Evolutionary conservation across 2,113 vertebrate species (phyloP).

Genomic region (Gymnobelideus leadbeateri): DNA sequence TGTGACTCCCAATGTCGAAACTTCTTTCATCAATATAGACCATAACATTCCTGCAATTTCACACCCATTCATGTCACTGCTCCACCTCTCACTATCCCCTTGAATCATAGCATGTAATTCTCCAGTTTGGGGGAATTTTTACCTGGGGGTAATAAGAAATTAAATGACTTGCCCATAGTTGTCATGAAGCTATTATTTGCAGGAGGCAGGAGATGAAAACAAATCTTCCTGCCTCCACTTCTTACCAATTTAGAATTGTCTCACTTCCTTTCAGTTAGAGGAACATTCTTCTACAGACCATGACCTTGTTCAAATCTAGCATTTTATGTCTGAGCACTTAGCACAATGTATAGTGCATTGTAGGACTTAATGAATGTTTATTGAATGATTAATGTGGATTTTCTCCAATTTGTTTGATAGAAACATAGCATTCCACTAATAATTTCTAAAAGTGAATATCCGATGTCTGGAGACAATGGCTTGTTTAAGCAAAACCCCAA

Average conservation of each 20-base stretch:
- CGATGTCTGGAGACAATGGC: not conserved
- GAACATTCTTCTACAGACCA: not conserved
- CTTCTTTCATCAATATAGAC: not conserved
- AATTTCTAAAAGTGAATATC: not conserved
- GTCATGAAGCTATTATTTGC: not conserved
- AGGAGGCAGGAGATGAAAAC: not conserved
- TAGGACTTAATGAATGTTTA: not conserved
- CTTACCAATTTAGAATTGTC: not conserved
- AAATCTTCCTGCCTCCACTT: not conserved
- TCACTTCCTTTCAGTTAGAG: not conserved
- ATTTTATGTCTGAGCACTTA: not conserved
- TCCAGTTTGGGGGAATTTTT: not conserved
- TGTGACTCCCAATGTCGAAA: not conserved
- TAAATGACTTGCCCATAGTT: not conserved
- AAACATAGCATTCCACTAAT: not conserved
- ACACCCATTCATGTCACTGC: slow-evolving; percentile 28
- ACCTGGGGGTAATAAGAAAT: not conserved
- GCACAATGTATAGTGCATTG: not conserved
- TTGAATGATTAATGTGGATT: not conserved
- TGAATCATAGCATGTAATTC: not conserved
- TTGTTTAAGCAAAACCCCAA: not conserved
- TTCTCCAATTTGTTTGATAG: not conserved
- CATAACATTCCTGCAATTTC: not conserved
- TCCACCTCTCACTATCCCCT: not conserved
- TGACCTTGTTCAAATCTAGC: not conserved